Percentiles rank a stretch among this genome's conserved stretches.
Conservation (phyloP, 2,113 vertebrate genomes). For the Orcinus orca region DNA sequence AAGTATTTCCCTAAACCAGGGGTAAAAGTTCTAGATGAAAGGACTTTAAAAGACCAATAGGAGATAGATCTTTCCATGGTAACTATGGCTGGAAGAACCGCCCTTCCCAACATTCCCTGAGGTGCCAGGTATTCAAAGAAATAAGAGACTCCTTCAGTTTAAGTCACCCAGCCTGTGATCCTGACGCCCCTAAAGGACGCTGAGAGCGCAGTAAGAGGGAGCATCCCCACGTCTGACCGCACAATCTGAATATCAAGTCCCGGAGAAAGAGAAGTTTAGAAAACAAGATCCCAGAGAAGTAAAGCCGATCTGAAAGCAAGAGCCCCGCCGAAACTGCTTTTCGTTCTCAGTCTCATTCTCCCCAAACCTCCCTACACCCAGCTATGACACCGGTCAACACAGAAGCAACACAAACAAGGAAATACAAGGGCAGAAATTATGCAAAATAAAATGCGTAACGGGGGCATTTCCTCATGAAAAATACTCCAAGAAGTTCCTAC, state of each 20-base stretch:
- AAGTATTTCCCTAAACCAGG: neutral
- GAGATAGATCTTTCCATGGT: neutral
- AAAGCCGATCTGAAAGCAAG: neutral
- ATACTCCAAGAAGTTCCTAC: neutral
- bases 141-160: neutral
- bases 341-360: neutral
- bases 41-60: neutral
- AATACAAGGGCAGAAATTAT: neutral
- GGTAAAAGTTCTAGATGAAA: neutral
- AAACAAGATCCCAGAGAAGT: neutral
- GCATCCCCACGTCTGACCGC: neutral
- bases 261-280: slow-evolving; percentile 46
- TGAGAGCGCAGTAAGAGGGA: neutral
- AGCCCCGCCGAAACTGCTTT: neutral
- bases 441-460: neutral
- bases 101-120: neutral
- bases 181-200: neutral
- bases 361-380: neutral
- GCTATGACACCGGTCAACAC: neutral
- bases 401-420: neutral
- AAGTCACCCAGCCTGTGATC: neutral
- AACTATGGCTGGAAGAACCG: neutral
- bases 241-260: neutral
- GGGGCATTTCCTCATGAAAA: neutral
- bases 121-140: neutral